These are phyloP conservation scores for Resseliella maxima DNA, from an alignment of 2,888 invertebrate genomes.

Conservation along the genomic window DNA sequence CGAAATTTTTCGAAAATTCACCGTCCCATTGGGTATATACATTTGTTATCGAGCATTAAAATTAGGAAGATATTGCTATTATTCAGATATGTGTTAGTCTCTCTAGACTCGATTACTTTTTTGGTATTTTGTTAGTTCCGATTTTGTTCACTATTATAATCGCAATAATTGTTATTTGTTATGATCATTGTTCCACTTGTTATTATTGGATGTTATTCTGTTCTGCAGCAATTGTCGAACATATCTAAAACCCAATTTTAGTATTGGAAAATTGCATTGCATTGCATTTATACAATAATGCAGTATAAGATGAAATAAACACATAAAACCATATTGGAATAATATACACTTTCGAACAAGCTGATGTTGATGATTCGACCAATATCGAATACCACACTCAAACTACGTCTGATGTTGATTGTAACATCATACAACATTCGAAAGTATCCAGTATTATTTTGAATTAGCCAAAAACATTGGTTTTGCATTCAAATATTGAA, in stretches of 20 bases:
- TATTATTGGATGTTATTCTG: constrained; percentile 38
- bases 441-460: not conserved
- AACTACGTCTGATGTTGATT: constrained; percentile 17
- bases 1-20: too few relatives aligned
- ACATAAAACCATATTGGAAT: not conserved
- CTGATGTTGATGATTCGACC: not conserved
- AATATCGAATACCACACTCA: not conserved
- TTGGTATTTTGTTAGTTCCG: not conserved
- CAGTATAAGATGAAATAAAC: not conserved
- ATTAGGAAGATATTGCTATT: constrained; percentile 32
- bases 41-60: constrained; percentile 23
- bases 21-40: not conserved
- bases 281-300: not conserved
- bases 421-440: not conserved
- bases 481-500: not conserved
- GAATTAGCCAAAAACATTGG: constrained; percentile 22
- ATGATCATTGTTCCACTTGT: constrained; percentile 45
- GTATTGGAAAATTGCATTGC: constrained; percentile 4
- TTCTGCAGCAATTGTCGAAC: constrained; percentile 12
- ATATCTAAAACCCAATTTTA: not conserved
- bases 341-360: not conserved
- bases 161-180: constrained; percentile 50
- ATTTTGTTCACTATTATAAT: constrained; percentile 20
- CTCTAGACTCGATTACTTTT: constrained; percentile 7
- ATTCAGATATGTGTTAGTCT: constrained; percentile 19